phyloP scores from a whole-genome alignment of 1,140 invertebrate species.

The Drosophila pallidifrons region DNA sequence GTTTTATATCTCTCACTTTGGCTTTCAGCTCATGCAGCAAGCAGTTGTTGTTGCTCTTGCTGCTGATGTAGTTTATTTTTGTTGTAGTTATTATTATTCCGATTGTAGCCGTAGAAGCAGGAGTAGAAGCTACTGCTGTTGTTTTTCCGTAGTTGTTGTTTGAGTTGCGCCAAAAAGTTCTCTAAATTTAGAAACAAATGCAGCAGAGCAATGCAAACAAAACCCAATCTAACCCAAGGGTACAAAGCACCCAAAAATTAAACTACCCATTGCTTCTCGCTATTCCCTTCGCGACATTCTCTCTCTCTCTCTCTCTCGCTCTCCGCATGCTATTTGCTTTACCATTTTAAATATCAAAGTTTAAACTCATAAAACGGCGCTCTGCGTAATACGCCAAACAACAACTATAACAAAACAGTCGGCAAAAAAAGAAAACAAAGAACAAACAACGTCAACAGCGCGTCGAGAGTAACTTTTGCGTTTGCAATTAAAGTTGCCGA shows the following conservation, averaged over 20 bases:
- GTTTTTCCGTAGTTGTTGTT: conserved; percentile 39
- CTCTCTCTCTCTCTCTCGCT: too few relatives aligned
- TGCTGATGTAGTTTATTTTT: conserved; percentile 20
- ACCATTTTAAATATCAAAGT: conserved; percentile 72
- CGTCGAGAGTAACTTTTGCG: conserved; percentile 6
- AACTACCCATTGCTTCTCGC: not conserved
- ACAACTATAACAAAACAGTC: conserved; percentile 3
- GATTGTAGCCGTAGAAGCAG: conserved; percentile 24
- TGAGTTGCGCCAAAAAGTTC: conserved; percentile 55
- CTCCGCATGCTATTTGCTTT: conserved; percentile 36
- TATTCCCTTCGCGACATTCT: not conserved
- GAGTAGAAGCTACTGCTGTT: conserved; percentile 8
- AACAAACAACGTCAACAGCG: conserved; percentile 6
- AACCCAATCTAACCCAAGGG: conserved; percentile 31
- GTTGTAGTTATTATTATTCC: conserved; percentile 70
- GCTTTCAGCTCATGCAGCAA: conserved; percentile 35
- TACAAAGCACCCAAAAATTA: conserved; percentile 27
- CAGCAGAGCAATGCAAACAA: conserved; percentile 57
- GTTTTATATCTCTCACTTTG: conserved; percentile 18
- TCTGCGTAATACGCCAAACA: conserved; percentile 7
- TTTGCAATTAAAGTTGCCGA: conserved; percentile 32
- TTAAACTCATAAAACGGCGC: conserved; percentile 64
- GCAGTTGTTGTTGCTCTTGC: conserved; percentile 20
- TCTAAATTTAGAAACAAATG: conserved; percentile 72
- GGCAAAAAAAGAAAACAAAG: conserved; percentile 1